Base-by-base conservation (phyloP, 2,888 invertebrate genomes). In the Xestobium rufovillosum region DNA sequence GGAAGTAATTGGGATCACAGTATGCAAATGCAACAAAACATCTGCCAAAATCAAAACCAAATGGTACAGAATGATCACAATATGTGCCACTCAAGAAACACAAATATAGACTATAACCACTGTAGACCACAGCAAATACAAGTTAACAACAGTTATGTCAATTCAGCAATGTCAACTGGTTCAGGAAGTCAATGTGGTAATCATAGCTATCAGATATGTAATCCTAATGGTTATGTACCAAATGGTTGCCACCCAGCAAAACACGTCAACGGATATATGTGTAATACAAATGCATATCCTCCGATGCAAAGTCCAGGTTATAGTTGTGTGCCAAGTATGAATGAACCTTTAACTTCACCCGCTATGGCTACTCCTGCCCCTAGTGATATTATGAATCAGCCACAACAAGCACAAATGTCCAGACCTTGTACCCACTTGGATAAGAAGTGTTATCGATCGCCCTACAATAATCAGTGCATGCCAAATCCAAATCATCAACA, bases 301-400 rank as follows among this genome's bases (percentile, higher is more conserved):
- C 43, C 49, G 3, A 45, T 49, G 38, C 52, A 53, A 29, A 46
- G 42, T 38, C 39, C 47, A 1, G 48, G 43, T 2, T 57, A 55
- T 35, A 53, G 52, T 31, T 57, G 55, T 36, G 32, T 50, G 32
- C 42, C 48, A 12, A 54, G 50, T 34, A 44, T 51, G 36, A 45
- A 48, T 17, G 56, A 57, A 44, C 62, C 64, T 1, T 45, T 63
- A 36, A 47, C 58, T 3, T 63, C 65, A 3, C 64, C 64, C 3
- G 61, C 60, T 2, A 58, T 60, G 46, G 63, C 60, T 8, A 55
- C 63, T 6, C 59, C 63, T 3, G 61, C 63, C 3, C 64, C 63
- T 0, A 46, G 47, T 10, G 60, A 60, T 12, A 46, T 54, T 31
- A 49, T 60, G 45, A 57, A 47, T 25, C 55, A 52, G 29, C 59